A percentile compares a stretch with the other conserved stretches of the same genome.
Conservation (phyloP, 2,113 vertebrate genomes). For the Cygnus atratus region DNA sequence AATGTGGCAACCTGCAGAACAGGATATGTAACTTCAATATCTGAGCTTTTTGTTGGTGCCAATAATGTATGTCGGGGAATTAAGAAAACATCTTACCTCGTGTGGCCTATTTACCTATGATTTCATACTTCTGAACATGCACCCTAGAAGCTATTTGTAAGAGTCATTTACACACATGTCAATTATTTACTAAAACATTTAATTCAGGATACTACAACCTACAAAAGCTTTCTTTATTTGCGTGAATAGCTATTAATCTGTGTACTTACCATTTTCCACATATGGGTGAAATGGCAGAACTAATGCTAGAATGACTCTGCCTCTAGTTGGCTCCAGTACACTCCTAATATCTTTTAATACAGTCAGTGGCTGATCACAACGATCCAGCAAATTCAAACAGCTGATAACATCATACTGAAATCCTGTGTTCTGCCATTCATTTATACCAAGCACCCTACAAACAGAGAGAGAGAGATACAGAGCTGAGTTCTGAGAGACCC, state of each 20-base stretch:
- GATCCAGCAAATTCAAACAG: slow-evolving; percentile 97
- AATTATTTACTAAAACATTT: not conserved
- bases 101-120: not conserved
- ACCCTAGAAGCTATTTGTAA: not conserved
- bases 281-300: slow-evolving; percentile 96
- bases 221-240: not conserved
- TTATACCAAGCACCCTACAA: slow-evolving; percentile 87
- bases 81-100: not conserved
- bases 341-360: slow-evolving; percentile 88
- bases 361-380: slow-evolving; percentile 89
- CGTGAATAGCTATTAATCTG: not conserved
- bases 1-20: not conserved
- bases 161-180: not conserved
- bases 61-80: not conserved
- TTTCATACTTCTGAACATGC: not conserved
- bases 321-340: slow-evolving; percentile 87
- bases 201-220: not conserved
- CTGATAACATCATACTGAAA: slow-evolving; percentile 96
- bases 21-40: not conserved
- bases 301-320: slow-evolving; percentile 89
- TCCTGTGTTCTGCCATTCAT: slow-evolving; percentile 91
- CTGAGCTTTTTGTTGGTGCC: not conserved
- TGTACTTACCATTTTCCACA: slow-evolving; percentile 90
- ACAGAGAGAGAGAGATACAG: not conserved
- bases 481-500: not conserved